Evolutionary conservation across 2,888 invertebrate species (phyloP), one percentile per base, ranked within the genome.

Genomic region (Synanthedon tipuliformis): DNA sequence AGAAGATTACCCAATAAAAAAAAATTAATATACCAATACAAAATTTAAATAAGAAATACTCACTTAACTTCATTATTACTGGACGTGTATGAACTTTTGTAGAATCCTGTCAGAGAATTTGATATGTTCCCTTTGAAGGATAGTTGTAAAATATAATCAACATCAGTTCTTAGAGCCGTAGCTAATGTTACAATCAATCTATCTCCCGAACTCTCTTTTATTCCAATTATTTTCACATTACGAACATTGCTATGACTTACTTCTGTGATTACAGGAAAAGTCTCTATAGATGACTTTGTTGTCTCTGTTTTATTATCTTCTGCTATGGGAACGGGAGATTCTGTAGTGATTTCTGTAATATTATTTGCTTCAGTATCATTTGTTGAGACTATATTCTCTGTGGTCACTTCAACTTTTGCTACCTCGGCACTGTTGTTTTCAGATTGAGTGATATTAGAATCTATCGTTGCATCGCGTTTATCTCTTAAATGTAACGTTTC

Each of bases 91-190:
- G 88, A 89, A 60, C 91, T 92, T 63, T 89, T 89, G 66, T 93
- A 93, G 67, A 94, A 91, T 51, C 94, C 94, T 51, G 85, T 88
- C 55, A 91, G 73, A 2, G 90, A 84, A 63, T 91, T 89, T n/a
- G 88, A 88, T 23, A 92, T 88, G 16, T 64, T 69, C 11, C 91
- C 91, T 11, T 71, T 68, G 64, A 89, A 91, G 2, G 88, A 79
- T 11, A 91, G 65, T 60, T 89, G 82, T 23, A 92, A 65, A 0
- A 84, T 88, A 57, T 91, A 92, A 64, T 89, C 88, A 10, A 86
- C 78, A 40, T 81, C 72, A 4, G 80, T 69, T 61, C 82, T 78
- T 23, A 91, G 69, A 0, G 77, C 59, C 4, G 85, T 70, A 15
- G 73, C 84, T 48, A 86, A 56, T 3, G 66, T 61, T 0, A 87